Evolutionary conservation across 2,113 vertebrate species (phyloP).

Genomic region (Sterrhoptilus dennistouni): DNA sequence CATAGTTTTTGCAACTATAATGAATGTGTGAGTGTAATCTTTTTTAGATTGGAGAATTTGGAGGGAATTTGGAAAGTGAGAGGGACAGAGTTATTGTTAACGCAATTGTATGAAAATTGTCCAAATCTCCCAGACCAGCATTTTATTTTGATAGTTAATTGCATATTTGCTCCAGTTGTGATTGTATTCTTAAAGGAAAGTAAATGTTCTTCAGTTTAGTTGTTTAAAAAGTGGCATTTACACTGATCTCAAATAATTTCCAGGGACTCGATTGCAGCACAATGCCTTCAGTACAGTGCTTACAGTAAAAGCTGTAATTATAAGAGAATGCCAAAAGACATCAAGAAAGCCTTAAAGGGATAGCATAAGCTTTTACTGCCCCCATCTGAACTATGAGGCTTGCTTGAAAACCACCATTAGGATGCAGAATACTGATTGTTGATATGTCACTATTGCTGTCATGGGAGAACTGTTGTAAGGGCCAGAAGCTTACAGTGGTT

Average conservation of each 20-base stretch:
- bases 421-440: conserved; percentile 71
- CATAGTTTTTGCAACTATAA: not conserved
- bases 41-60: not conserved
- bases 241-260: conserved; percentile 17
- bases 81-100: not conserved
- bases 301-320: conserved; percentile 72
- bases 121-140: conserved; percentile 7
- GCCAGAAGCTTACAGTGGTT: conserved; percentile 53
- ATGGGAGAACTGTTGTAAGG: conserved; percentile 59
- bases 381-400: conserved; percentile 72
- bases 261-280: not conserved
- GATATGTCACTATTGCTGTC: conserved; percentile 70
- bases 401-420: conserved; percentile 74
- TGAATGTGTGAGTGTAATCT: not conserved
- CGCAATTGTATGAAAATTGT: conserved; percentile 1
- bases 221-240: conserved; percentile 40
- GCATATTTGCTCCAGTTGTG: conserved; percentile 24
- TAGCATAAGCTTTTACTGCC: conserved; percentile 72
- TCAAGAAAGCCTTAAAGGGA: conserved; percentile 69
- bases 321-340: conserved; percentile 60
- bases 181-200: conserved; percentile 49
- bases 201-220: conserved; percentile 37
- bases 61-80: not conserved
- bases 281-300: conserved; percentile 48
- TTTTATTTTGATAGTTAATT: conserved; percentile 65